Percentiles rank a stretch among this genome's conserved stretches.
These are phyloP conservation scores for Paedocypris micromegethes DNA, from an alignment of 2,797 vertebrate genomes.

Conservation along the genomic window DNA sequence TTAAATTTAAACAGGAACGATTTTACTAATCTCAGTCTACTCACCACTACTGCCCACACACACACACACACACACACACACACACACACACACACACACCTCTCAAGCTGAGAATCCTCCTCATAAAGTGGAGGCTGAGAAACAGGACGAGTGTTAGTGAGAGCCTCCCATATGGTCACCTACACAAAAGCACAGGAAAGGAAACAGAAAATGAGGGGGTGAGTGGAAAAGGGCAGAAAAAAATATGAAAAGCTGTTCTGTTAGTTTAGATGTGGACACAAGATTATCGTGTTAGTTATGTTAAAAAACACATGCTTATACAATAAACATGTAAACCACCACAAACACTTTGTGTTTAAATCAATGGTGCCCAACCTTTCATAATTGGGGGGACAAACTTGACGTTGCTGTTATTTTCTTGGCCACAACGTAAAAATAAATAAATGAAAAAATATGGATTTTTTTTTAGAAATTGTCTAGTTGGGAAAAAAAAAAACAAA, in stretches of 20 bases:
- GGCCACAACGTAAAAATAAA: constrained; percentile 1
- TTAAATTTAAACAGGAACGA: too few relatives aligned
- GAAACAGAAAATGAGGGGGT: constrained; percentile 6
- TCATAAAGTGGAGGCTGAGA: constrained; percentile 73
- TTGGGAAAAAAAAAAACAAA: too few relatives aligned
- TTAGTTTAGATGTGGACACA: constrained; percentile 6
- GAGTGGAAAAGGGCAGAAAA: constrained; percentile 4
- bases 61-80: neutral
- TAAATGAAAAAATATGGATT: neutral
- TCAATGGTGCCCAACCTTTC: too few relatives aligned
- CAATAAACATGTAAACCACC: neutral
- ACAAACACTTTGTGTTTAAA: neutral
- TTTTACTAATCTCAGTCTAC: too few relatives aligned
- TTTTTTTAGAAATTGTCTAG: neutral
- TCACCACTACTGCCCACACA: neutral
- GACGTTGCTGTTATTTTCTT: neutral
- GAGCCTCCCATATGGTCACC: constrained; percentile 95
- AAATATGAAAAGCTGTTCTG: neutral
- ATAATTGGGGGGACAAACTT: neutral
- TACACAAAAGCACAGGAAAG: constrained; percentile 46
- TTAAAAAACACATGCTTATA: neutral
- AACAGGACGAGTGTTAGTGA: constrained; percentile 83
- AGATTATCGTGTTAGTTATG: too few relatives aligned
- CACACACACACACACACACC: constrained; percentile 58
- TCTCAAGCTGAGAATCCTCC: constrained; percentile 84